Evolutionary conservation across 2,797 vertebrate species (phyloP).

Genomic region (Catharus ustulatus): DNA sequence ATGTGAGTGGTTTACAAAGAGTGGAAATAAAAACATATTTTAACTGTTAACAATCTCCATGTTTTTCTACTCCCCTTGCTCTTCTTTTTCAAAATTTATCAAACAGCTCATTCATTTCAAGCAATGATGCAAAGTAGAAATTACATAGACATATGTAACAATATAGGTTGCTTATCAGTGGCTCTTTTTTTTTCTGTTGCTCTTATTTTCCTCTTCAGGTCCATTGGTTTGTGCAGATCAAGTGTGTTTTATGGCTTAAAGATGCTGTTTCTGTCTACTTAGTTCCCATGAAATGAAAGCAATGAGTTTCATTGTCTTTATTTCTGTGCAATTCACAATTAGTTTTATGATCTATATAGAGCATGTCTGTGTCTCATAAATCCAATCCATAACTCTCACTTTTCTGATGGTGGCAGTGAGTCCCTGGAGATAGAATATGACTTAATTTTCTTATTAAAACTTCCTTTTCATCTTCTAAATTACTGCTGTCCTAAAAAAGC

Average conservation of each 20-base stretch:
- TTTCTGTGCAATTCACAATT: slow-evolving; percentile 41
- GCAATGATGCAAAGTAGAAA: not conserved
- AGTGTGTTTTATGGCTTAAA: slow-evolving; percentile 34
- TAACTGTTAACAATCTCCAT: not conserved
- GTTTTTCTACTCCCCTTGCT: not conserved
- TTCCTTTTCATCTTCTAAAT: not conserved
- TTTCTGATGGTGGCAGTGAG: slow-evolving; percentile 10
- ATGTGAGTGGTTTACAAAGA: not conserved
- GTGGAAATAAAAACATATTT: not conserved
- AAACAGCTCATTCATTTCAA: not conserved
- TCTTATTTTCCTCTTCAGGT: not conserved
- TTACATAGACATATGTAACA: not conserved
- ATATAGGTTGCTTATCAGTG: not conserved
- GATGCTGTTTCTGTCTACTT: slow-evolving; percentile 27
- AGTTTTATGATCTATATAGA: slow-evolving; percentile 44
- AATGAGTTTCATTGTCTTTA: slow-evolving; percentile 42
- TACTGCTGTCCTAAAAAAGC: not conserved
- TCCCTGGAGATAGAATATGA: not conserved
- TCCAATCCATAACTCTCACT: not conserved
- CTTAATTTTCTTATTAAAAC: slow-evolving; percentile 29
- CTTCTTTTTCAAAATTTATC: not conserved
- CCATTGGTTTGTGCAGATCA: not conserved
- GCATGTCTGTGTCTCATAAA: slow-evolving; percentile 4
- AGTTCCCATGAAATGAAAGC: slow-evolving; percentile 31
- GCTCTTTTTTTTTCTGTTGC: not conserved